A percentile compares a stretch with the other conserved stretches of the same genome.
Conservation (phyloP, 2,888 invertebrate species). For the Drosophila monieri region DNA sequence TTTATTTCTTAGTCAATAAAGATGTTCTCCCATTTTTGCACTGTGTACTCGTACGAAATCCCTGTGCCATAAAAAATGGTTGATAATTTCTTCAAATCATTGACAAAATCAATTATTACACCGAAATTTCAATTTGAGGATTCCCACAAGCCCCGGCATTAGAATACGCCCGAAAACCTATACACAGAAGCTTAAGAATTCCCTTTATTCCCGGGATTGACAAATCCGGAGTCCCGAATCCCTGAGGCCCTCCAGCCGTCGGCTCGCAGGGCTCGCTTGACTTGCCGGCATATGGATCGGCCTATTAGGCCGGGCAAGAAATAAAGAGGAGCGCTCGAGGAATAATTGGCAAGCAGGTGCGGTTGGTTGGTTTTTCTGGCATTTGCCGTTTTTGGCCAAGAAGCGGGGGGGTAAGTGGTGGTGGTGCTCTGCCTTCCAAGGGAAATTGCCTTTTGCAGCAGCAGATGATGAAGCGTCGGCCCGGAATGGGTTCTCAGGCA, state of each 20-base stretch:
- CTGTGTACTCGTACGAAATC: not conserved
- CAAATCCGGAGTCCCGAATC: constrained; percentile 32
- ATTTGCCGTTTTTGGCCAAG: constrained; percentile 10
- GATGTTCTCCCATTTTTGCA: not conserved
- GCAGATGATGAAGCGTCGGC: constrained; percentile 3
- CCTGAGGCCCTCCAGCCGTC: not conserved
- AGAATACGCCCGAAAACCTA: not conserved
- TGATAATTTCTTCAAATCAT: constrained; percentile 21
- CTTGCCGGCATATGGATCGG: constrained; percentile 36
- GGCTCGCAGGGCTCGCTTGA: too few species aligned
- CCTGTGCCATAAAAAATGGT: constrained; percentile 3
- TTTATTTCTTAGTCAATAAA: too few species aligned
- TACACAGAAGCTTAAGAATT: constrained; percentile 23
- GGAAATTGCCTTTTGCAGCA: constrained; percentile 54
- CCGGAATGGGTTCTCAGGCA: constrained; percentile 17
- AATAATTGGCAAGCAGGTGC: constrained; percentile 4
- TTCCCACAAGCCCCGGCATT: constrained; percentile 2
- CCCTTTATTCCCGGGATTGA: constrained; percentile 28
- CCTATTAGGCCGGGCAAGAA: constrained; percentile 14
- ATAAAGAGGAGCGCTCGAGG: not conserved
- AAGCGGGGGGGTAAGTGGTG: not conserved
- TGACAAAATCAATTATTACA: constrained; percentile 31
- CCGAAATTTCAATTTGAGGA: constrained; percentile 26
- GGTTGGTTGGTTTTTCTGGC: constrained; percentile 3
- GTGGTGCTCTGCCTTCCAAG: constrained; percentile 15